Base-by-base conservation (phyloP, 2,888 invertebrate genomes). In the Clivina fossor region DNA sequence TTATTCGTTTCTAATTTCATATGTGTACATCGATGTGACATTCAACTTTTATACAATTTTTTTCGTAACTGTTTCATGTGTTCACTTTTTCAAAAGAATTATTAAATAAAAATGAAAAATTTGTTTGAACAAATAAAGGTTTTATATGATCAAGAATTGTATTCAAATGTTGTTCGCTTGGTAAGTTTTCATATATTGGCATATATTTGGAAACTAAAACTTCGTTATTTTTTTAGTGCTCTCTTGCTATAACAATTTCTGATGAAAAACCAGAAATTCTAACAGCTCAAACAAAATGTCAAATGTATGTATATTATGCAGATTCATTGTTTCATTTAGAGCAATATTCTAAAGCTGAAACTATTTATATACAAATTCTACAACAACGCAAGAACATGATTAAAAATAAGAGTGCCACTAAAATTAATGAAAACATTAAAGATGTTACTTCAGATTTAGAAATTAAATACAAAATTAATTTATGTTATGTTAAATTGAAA, bases 401-500 rank as follows among this genome's bases (percentile, higher is more conserved):
- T 2, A 78, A 79, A 61, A 73, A 75, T n/a, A 79, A 78, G 61
- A 76, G 75, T 47, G 68, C 72, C 22, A 76, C 76, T 60, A 76
- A 77, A 62, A 64, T 70, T 5, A 64, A 69, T 43, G 77, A 79
- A 33, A 72, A 69, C 19, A 74, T 76, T 58, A 78, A 78, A 59
- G 80, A 81, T 61, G 65, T 79, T 32, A 69, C 76, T 47, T 77
- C 78, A 18, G 85, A 86, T 60, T 76, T 79, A 59, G 88, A 90
- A 61, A 80, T 88, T 11, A 86, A 86, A 64, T 90, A 83, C 67
- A 82, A 84, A 64, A 79, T 88, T 40, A 83, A 89, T 65, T 71
- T 81, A 26, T 90, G 90, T 68, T 79, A 84, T 62, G 73, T 82
- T 1, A 82, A 85, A 60, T 71, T 85, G 60, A 84, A 84, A 57